phyloP scores from a whole-genome alignment of 1,140 invertebrate genomes.

The Parapsyche elsis region DNA sequence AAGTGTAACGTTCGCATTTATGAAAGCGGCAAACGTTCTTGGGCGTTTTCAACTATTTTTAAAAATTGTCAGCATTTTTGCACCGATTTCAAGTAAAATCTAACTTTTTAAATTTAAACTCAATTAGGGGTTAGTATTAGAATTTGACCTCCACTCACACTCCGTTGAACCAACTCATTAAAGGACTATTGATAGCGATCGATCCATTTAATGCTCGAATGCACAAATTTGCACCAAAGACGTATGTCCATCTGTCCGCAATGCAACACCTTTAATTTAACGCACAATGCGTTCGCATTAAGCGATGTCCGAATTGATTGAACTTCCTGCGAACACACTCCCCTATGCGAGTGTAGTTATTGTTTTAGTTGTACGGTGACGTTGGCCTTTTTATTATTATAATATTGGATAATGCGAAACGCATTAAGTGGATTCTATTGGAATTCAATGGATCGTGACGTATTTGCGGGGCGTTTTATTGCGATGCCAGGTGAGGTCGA shows the following conservation, averaged over 20 bases:
- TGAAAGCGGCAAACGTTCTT: too few species aligned
- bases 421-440: constrained; percentile 24
- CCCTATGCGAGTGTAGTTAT: too few species aligned
- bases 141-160: too few species aligned
- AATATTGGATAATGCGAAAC: constrained; percentile 13
- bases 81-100: too few species aligned
- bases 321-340: too few species aligned
- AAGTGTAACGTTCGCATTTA: too few species aligned
- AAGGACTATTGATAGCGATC: background rate
- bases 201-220: background rate
- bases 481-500: constrained; percentile 16
- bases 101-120: too few species aligned
- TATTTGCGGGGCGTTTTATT: constrained; percentile 1
- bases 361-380: background rate
- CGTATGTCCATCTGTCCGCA: background rate
- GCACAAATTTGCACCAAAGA: background rate
- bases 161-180: too few species aligned
- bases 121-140: too few species aligned
- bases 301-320: background rate
- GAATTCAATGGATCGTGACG: constrained; percentile 28
- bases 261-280: background rate
- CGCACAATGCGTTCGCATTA: background rate
- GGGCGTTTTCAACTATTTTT: too few species aligned
- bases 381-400: background rate
- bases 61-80: too few species aligned